These are phyloP conservation scores for Diaprepes abbreviatus DNA, from an alignment of 2,888 invertebrate genomes.

Conservation along the genomic window DNA sequence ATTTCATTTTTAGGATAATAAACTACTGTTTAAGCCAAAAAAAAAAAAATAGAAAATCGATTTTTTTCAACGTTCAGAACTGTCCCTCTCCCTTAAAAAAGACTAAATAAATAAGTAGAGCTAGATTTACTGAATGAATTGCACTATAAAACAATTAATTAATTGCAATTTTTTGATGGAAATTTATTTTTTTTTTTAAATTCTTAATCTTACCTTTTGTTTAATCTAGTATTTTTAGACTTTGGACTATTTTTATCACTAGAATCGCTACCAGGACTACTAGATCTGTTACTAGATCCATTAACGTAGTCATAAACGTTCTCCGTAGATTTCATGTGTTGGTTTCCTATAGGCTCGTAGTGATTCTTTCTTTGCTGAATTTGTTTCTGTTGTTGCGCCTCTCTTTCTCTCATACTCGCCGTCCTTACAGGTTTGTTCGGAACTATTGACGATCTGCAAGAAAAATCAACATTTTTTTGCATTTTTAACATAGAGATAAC, in stretches of 20 bases:
- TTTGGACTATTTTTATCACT: slow-evolving; percentile 68
- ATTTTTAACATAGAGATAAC: too few species aligned
- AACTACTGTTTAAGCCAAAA: too few species aligned
- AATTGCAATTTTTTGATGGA: too few species aligned
- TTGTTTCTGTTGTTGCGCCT: slow-evolving; percentile 73
- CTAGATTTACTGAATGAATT: too few species aligned
- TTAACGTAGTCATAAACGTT: slow-evolving; percentile 77
- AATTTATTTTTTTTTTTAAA: too few species aligned
- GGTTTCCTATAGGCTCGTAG: slow-evolving; percentile 62
- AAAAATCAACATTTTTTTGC: too few species aligned
- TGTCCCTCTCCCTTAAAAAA: too few species aligned
- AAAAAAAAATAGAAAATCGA: too few species aligned
- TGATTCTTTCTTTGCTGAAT: slow-evolving; percentile 60
- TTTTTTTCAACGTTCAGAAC: too few species aligned
- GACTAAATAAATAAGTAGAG: too few species aligned
- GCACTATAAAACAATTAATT: too few species aligned
- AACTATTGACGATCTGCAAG: slow-evolving; percentile 79
- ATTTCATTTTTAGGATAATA: too few species aligned
- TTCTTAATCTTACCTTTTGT: slow-evolving; percentile 59
- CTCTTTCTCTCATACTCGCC: slow-evolving; percentile 87
- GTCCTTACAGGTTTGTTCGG: slow-evolving; percentile 86
- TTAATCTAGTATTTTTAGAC: slow-evolving; percentile 59
- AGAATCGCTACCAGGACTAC: slow-evolving; percentile 78
- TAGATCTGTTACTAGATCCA: slow-evolving; percentile 71
- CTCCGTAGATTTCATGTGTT: slow-evolving; percentile 65